Evolutionary conservation across 2,113 vertebrate species (phyloP).

Genomic region (Lichenostomus cassidix): DNA sequence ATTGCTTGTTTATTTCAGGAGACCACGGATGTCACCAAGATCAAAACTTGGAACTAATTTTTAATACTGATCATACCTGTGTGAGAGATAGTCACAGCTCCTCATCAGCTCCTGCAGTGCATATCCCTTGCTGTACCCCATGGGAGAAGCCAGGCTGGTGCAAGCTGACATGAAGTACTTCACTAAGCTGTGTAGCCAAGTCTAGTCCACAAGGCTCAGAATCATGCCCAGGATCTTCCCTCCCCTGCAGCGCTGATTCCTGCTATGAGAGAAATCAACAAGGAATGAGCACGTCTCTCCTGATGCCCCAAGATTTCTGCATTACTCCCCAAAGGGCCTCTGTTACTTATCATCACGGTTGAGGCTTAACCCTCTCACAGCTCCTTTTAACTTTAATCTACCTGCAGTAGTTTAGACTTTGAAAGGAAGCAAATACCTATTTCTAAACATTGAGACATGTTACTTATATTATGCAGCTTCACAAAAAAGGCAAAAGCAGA

Average conservation of each 20-base stretch:
- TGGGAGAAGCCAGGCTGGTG: neutral
- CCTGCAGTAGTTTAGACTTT: neutral
- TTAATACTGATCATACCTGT: neutral
- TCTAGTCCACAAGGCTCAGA: neutral
- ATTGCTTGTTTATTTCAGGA: neutral
- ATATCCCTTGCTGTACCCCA: neutral
- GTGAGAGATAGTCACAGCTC: neutral
- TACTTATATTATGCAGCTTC: neutral
- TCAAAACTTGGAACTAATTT: neutral
- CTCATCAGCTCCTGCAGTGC: neutral
- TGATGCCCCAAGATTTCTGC: neutral
- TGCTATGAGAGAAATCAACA: neutral
- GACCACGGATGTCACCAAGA: neutral
- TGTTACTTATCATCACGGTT: neutral
- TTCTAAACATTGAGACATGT: neutral
- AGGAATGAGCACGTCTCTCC: fast-evolving
- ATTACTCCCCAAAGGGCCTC: neutral
- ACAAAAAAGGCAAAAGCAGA: neutral
- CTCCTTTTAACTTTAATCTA: neutral
- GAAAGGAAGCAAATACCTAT: neutral
- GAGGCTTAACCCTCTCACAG: neutral
- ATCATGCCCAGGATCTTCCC: neutral
- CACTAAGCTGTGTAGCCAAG: neutral
- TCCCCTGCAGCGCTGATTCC: neutral
- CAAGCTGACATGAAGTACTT: neutral